Base-by-base conservation (phyloP, 2,113 vertebrate genomes). In the Leptobrachium ailaonicum region DNA sequence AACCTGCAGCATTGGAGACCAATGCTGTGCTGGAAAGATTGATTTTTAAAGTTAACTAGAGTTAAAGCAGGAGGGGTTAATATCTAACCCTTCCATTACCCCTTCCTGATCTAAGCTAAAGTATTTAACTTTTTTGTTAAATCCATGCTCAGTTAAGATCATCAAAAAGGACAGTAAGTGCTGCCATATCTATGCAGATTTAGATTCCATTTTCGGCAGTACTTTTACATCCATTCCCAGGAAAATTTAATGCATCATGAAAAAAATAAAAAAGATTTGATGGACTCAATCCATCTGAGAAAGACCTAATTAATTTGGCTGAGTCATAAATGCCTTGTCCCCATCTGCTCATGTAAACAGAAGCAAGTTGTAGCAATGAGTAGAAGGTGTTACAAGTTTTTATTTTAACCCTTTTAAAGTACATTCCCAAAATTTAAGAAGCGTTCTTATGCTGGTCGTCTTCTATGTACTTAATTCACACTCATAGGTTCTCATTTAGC, bases 261-360 rank as follows among this genome's bases (percentile, higher is more conserved):
- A 69, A 41, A 73, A 73, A 73, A 60, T 12, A 66, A 45, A 69
- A 69, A 41, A 73, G 60, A 66, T 75, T 75, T 75, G 14, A 75
- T 64, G 60, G 44, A 40, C 62, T 47, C 60, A 47, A 63, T 66
- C 73, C 62, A 66, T 66, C 62, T 75, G 60, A 75, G 42, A 64
- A 66, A 75, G 58, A 63, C 73, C 73, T 75, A 75, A 75, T 75
- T 75, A 75, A 75, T 75, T 63, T 75, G 50, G 20, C 70, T 72
- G 73, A 75, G 42, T 63, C 56, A 75, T 63, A 75, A 50, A 64
- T 50, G 44, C 62, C 32, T 58, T 44, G 60, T 66, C 60, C 43
- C 73, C 73, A 75, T 75, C 73, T 66, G 73, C 60, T 75, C 62
- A 12, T 41, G 44, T 75, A 64, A 63, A 63, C 73, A 75, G 8